Evolutionary conservation across 2,113 vertebrate genomes (phyloP), one percentile per base, ranked within the genome.

Genomic region (Dryoscopus gambensis): DNA sequence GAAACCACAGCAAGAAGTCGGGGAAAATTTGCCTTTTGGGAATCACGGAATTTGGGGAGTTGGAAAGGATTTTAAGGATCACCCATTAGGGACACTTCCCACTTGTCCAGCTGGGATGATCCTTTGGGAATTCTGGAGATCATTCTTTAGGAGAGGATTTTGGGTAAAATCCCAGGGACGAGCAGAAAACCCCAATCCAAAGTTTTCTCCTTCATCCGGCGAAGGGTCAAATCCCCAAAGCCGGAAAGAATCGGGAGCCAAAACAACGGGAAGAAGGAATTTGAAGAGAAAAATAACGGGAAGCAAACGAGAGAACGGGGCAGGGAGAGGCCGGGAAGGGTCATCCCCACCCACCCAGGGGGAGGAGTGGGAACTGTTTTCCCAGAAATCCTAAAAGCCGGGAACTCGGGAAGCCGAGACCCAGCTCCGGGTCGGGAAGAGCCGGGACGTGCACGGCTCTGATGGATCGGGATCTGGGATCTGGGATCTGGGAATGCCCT

Each of bases 1-100:
- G 52, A 53, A 77, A 60, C 5, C 15, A 24, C 0, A 0, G 75
- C 15, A 15, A 21, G 37, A 2, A 35, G 14, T 11, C 11, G 3
- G 16, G 15, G 24, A n/a, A 37, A 40, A n/a, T 20, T 15, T 0
- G 2, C 10, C 8, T 33, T 89, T 62, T 28, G 85, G 60, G 73
- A 85, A 24, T 28, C 31, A 7, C 6, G 31, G 46, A 21, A 35
- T 16, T 35, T 4, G 3, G 16, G 1, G 15, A 46, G 12, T 8
- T 19, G 25, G 80, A 15, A 71, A 15, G 67, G 31, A 20, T 30
- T 20, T 71, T 19, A 7, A 35, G 67, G 31, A 42, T 62, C 31
- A 24, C 10, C 55, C 55, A 30, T 1, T 15, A 35, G 79, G 55
- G 31, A 19, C 15, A 1, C 17, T 40, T 57, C 1, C 35, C 19